phyloP scores from a whole-genome alignment of 2,797 vertebrate genomes.

The Channallabes apus region DNA sequence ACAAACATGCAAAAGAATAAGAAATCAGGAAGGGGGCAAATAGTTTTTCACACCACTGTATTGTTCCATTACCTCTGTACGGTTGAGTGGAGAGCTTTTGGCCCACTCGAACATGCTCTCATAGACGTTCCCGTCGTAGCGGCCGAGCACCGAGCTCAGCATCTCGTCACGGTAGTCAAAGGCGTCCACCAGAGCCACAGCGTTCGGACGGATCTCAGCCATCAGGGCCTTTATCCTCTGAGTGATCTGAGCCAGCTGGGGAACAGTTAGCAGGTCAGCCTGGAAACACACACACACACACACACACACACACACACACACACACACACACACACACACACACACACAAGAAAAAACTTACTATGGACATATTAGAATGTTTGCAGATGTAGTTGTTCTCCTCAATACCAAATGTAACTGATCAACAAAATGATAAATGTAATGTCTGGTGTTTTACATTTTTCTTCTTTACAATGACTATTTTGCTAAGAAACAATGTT shows the following conservation, averaged over 20 bases:
- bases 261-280: constrained; percentile 81
- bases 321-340: neutral
- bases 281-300: constrained; percentile 54
- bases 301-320: neutral
- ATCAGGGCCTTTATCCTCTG: constrained; percentile 85
- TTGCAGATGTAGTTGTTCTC: neutral
- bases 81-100: constrained; percentile 87
- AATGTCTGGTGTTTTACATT: neutral
- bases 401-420: neutral
- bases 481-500: neutral
- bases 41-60: too few species aligned
- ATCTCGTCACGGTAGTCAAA: constrained; percentile 84
- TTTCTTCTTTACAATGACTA: neutral
- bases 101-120: constrained; percentile 97
- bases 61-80: constrained; percentile 79
- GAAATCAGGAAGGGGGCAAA: too few species aligned
- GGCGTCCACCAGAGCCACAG: constrained; percentile 88
- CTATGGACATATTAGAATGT: neutral
- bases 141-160: constrained; percentile 88
- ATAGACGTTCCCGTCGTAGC: constrained; percentile 94
- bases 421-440: neutral
- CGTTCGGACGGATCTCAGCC: constrained; percentile 82
- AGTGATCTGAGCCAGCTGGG: constrained; percentile 82
- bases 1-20: too few species aligned
- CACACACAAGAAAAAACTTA: neutral